Evolutionary conservation across 2,888 invertebrate genomes (phyloP).

Genomic region (Tromatobia lineatoria): DNA sequence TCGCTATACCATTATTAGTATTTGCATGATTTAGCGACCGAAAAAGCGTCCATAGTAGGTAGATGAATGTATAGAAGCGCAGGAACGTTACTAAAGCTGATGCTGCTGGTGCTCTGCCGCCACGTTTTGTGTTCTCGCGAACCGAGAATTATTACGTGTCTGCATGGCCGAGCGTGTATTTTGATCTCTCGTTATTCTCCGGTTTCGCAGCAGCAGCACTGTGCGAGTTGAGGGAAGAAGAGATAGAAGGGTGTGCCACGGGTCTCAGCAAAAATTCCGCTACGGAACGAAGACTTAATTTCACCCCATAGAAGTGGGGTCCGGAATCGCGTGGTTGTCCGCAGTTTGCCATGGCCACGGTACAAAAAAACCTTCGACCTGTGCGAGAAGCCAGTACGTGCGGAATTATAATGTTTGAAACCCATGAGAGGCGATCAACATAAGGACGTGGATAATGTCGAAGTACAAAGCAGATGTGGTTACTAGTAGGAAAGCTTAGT

Average conservation of each 20-base stretch:
- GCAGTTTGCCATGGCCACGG: not conserved
- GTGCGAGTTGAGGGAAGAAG: slow-evolving; percentile 1
- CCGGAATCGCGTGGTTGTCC: not conserved
- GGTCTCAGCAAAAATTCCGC: slow-evolving; percentile 33
- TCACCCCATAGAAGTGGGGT: slow-evolving; percentile 7
- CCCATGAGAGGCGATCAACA: not conserved
- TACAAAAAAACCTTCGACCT: not conserved
- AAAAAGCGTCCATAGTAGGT: slow-evolving; percentile 70
- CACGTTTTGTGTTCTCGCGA: slow-evolving; percentile 44
- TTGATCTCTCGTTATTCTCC: slow-evolving; percentile 45
- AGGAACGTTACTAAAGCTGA: not conserved
- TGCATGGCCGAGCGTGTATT: slow-evolving; percentile 57
- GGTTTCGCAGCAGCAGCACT: slow-evolving; percentile 24
- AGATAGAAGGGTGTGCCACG: not conserved
- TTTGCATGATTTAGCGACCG: slow-evolving; percentile 82
- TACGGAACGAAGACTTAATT: slow-evolving; percentile 36
- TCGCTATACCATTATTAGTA: slow-evolving; percentile 80
- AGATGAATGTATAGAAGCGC: slow-evolving; percentile 26
- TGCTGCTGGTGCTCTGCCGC: not conserved
- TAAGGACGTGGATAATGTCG: not conserved
- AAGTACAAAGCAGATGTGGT: not conserved
- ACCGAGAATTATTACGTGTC: slow-evolving; percentile 31
- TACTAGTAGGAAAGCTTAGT: not conserved
- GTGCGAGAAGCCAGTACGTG: slow-evolving; percentile 46
- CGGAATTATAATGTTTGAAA: slow-evolving; percentile 24